Percentiles rank a stretch among this genome's conserved stretches.
These are phyloP conservation scores for Nycticebus coucang DNA, from an alignment of 2,113 vertebrate genomes.

Conservation along the genomic window DNA sequence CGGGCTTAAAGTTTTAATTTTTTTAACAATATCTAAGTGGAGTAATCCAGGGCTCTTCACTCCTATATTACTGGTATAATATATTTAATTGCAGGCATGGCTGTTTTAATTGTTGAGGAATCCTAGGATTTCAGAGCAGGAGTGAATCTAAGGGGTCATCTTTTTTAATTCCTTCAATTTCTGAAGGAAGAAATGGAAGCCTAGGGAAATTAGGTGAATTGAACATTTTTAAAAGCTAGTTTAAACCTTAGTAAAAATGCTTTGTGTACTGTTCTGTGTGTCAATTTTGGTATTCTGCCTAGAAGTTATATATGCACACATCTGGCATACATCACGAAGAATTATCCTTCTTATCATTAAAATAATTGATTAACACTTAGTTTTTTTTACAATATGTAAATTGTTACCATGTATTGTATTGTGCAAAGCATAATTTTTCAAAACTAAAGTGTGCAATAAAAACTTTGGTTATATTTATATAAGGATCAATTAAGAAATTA, in stretches of 20 bases:
- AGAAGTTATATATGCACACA: background rate
- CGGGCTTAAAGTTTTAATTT: background rate
- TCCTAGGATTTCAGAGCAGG: background rate
- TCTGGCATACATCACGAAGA: background rate
- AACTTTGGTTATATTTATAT: slow-evolving; percentile 16
- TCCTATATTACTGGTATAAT: background rate
- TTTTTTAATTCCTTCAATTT: background rate
- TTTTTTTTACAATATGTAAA: background rate
- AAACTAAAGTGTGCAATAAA: slow-evolving; percentile 45
- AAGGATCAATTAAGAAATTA: slow-evolving; percentile 19
- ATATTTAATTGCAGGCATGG: background rate
- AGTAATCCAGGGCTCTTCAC: background rate
- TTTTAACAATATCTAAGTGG: background rate
- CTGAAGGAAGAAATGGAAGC: background rate
- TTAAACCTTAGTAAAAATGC: background rate
- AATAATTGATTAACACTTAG: background rate
- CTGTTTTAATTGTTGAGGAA: background rate
- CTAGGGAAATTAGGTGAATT: background rate
- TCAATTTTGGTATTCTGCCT: background rate
- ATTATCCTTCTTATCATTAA: background rate
- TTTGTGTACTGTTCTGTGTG: background rate
- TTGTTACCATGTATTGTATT: background rate
- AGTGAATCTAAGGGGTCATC: background rate
- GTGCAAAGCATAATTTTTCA: background rate
- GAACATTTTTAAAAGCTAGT: background rate